Evolutionary conservation across 2,113 vertebrate species (phyloP).

Genomic region (Grantiella picta): DNA sequence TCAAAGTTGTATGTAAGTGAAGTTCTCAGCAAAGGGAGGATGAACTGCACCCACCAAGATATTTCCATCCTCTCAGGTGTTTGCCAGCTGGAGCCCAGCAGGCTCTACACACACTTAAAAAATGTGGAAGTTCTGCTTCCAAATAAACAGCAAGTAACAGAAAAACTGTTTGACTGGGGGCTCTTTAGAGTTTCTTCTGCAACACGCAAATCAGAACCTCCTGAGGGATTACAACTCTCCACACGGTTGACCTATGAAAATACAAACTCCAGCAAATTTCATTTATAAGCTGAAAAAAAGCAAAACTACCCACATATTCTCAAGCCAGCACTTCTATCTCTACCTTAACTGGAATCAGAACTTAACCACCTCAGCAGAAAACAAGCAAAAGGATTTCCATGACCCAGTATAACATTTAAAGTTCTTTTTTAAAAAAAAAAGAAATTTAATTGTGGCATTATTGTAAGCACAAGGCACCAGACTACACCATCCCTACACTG

Average conservation of each 20-base stretch:
- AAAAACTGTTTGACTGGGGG: not conserved
- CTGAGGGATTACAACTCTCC: not conserved
- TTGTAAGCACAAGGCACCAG: not conserved
- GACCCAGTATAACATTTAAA: not conserved
- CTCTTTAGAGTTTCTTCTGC: not conserved
- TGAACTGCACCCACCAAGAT: not conserved
- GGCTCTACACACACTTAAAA: not conserved
- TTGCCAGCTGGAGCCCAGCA: not conserved
- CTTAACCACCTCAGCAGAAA: not conserved
- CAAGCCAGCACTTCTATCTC: not conserved
- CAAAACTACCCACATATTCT: not conserved
- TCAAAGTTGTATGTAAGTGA: not conserved
- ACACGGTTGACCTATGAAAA: not conserved
- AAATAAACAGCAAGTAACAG: not conserved
- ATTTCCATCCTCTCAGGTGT: not conserved
- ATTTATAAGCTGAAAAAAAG: not conserved
- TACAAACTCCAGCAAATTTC: not conserved
- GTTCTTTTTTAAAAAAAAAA: not conserved
- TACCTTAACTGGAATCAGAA: not conserved
- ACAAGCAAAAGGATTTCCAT: not conserved
- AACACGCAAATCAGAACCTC: not conserved
- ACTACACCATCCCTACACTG: not conserved
- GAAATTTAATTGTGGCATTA: not conserved
- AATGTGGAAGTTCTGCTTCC: not conserved
- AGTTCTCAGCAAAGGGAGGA: not conserved